phyloP scores from a whole-genome alignment of 2,888 invertebrate species.

The Eumerus sabulonum region DNA sequence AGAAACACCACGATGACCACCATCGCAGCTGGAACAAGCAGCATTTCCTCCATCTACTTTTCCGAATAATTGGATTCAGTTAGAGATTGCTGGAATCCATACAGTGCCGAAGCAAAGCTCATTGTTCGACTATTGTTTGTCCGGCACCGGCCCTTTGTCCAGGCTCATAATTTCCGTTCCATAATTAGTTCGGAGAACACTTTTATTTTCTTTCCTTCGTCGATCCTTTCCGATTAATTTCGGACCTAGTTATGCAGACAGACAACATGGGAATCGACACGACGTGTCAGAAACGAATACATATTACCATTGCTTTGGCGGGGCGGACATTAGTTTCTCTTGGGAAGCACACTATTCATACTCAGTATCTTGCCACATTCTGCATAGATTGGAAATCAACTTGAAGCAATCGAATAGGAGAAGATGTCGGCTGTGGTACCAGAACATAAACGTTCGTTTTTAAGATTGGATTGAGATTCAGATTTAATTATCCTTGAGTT shows the following conservation, averaged over 20 bases:
- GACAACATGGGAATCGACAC: conserved; percentile 19
- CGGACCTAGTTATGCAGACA: conserved; percentile 30
- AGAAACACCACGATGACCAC: no score
- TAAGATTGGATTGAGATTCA: no score
- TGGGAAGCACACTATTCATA: no score
- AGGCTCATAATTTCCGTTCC: conserved; percentile 66
- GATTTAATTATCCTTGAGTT: no score
- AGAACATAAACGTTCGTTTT: no score
- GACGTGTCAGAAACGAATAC: no score
- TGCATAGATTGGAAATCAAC: no score
- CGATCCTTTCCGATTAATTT: conserved; percentile 54
- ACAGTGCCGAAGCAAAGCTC: conserved; percentile 7
- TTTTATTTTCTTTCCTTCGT: conserved; percentile 36
- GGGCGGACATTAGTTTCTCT: no score
- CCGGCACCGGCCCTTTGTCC: conserved; percentile 30
- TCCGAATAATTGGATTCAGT: conserved; percentile 54
- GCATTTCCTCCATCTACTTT: conserved; percentile 20
- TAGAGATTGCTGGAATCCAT: conserved; percentile 43
- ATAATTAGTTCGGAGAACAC: conserved; percentile 60
- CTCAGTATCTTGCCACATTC: no score
- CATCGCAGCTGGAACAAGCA: background rate
- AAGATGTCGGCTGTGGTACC: no score
- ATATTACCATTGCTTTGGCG: no score
- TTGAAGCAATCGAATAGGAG: no score
- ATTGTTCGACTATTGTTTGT: conserved; percentile 33